phyloP scores from a whole-genome alignment of 2,888 invertebrate genomes.

The Neuroscelio doddi region DNA sequence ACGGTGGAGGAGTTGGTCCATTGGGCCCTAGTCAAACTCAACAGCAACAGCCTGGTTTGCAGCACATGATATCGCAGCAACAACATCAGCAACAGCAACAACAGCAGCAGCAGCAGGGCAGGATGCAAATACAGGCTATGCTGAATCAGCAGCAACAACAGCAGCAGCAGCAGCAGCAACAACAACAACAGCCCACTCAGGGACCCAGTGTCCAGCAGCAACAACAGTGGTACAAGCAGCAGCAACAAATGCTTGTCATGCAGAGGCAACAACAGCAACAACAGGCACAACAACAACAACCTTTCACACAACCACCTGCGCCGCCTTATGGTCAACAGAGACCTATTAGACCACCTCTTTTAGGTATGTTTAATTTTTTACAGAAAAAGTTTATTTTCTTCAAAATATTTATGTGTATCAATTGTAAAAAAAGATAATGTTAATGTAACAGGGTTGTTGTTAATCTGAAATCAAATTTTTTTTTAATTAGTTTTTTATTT shows the following conservation, averaged over 20 bases:
- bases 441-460: too few species aligned
- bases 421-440: too few species aligned
- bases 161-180: constrained; percentile 71
- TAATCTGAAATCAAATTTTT: too few species aligned
- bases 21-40: constrained; percentile 68
- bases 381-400: too few species aligned
- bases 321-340: constrained; percentile 76
- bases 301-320: constrained; percentile 77
- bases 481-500: too few species aligned
- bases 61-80: constrained; percentile 72
- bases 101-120: constrained; percentile 72
- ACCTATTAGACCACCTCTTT: constrained; percentile 71
- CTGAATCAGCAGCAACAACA: constrained; percentile 73
- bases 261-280: constrained; percentile 68
- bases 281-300: constrained; percentile 71
- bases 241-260: constrained; percentile 63
- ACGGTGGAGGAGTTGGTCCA: constrained; percentile 63
- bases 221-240: constrained; percentile 67
- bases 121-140: constrained; percentile 71
- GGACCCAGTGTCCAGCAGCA: constrained; percentile 67
- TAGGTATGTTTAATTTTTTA: constrained; percentile 60
- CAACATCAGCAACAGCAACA: constrained; percentile 74
- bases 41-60: constrained; percentile 69
- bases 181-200: constrained; percentile 53
- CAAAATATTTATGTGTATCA: too few species aligned